Base-by-base conservation (phyloP, 1,140 invertebrate species). In the Dendrolimus kikuchii region DNA sequence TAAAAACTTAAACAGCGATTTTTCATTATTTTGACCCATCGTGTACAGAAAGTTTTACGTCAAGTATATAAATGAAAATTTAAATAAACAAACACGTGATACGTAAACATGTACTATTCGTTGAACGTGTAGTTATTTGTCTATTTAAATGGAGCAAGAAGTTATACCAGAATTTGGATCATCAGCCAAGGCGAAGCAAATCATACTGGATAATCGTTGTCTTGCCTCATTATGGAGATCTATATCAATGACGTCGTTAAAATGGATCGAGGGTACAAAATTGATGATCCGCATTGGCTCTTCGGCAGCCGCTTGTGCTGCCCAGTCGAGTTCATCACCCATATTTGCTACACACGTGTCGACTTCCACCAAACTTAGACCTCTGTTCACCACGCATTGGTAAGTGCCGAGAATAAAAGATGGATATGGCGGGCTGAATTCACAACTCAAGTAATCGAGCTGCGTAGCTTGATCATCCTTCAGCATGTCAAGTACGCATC, bases 371-470 rank as follows among this genome's bases (percentile, higher is more conserved):
- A 81, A 1, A 48, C 57, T 72, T 2, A 86, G 43, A 0, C 77
- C 74, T 40, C 45, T 59, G 4, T 54, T 48, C 10, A 53, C 49
- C 38, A 68, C 80, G 48, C 82, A 86, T 0, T 8, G 8, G 36
- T 82, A 71, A n/a, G 59, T 66, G n/a, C 68, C 62, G n/a, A 65
- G 59, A 0, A 56, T n/a, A 10, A 64, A 75, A 0, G 68, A 58
- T 23, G 77, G 68, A 6, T 51, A 57, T 1, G 75, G 66, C 3
- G 46, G 43, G 0, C 59, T 53, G 49, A 77, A 85, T 54, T 88
- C 86, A 58, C 86, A 88, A 38, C 48, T 43, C 69, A 88, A 84
- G 53, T 83, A 88, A 9, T 66, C 48, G 5, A 86, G 43, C 46
- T 75, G 72, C 8, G 65, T 67, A 1, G 67, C 68, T 49, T 76